phyloP scores from a whole-genome alignment of 2,113 vertebrate species.

The Nannobrachium achirus region DNA sequence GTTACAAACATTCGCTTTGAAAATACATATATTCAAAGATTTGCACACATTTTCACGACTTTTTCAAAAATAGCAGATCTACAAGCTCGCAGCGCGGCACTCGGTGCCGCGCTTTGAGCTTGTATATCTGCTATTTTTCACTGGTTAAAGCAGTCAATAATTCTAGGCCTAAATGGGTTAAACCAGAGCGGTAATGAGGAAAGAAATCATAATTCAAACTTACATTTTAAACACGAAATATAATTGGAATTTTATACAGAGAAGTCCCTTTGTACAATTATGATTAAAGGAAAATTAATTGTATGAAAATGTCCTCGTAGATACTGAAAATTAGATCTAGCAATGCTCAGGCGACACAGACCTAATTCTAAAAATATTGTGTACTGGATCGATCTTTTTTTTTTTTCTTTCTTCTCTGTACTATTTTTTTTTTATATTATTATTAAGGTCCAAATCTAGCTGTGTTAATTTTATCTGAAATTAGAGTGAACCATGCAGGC shows the following conservation, averaged over 20 bases:
- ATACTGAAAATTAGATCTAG: conserved; percentile 84
- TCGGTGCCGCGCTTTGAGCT: no score
- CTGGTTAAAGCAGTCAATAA: no score
- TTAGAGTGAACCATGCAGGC: conserved; percentile 79
- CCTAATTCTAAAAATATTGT: conserved; percentile 82
- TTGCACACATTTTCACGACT: no score
- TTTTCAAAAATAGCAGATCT: no score
- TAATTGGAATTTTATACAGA: conserved; percentile 85
- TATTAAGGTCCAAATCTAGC: conserved; percentile 83
- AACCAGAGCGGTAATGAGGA: conserved; percentile 78
- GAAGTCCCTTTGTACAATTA: conserved; percentile 84
- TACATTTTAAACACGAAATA: conserved; percentile 82
- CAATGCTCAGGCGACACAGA: conserved; percentile 66
- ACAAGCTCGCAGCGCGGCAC: no score
- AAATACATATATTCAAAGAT: no score
- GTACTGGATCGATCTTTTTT: conserved; percentile 77
- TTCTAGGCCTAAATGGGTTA: conserved; percentile 14
- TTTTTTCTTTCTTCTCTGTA: conserved; percentile 38
- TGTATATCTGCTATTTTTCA: no score
- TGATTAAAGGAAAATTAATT: conserved; percentile 89
- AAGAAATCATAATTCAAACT: conserved; percentile 83
- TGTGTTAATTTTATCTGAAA: conserved; percentile 93
- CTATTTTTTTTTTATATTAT: conserved; percentile 44
- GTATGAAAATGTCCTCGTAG: conserved; percentile 85
- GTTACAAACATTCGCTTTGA: no score